Evolutionary conservation across 1,140 invertebrate species (phyloP), one percentile per base, ranked within the genome.

Genomic region (Araneus ventricosus): DNA sequence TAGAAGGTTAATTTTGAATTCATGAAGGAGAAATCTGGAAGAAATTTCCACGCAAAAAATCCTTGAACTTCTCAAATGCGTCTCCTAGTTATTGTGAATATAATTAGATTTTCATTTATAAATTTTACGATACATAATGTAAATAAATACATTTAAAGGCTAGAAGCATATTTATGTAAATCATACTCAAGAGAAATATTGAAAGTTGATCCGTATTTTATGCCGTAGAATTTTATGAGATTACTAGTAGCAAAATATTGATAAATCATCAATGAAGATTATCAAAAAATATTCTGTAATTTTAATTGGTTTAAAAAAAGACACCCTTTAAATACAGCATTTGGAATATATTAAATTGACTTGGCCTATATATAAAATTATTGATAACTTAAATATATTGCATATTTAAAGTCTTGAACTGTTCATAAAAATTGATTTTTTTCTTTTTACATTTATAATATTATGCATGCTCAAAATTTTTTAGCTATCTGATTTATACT

Each of bases 121-220:
- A 75, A 75, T 34, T 75, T 75, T 75, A 34, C 30, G 30, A 75
- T 34, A 75, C 27, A 75, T 75, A 75, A 30, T 75, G 67, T 75
- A 75, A 75, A 75, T 75, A 34, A 20, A 75, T 34, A 17, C 67
- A 75, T 75, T 30, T 75, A 75, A 75, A 75, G 14, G 27, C 30
- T 75, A 75, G 67, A 75, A 75, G 30, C 70, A 75, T 75, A 75
- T 75, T 75, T 75, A 75, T 75, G 70, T 75, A 75, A 34, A 34
- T 34, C 30, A 34, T 22, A 75, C 10, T 34, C 10, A 30, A 75
- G 70, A 75, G 70, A 75, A 67, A 34, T 75, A 75, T 75, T 75
- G 70, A 75, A 75, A 75, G 70, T 75, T 75, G 70, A 75, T 17
- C 8, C 20, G 70, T 75, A 75, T 75, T 75, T 75, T 75, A 75